Base-by-base conservation (phyloP, 53 echinoderm and acorn worm genomes). In the Actinopyga echinites region DNA sequence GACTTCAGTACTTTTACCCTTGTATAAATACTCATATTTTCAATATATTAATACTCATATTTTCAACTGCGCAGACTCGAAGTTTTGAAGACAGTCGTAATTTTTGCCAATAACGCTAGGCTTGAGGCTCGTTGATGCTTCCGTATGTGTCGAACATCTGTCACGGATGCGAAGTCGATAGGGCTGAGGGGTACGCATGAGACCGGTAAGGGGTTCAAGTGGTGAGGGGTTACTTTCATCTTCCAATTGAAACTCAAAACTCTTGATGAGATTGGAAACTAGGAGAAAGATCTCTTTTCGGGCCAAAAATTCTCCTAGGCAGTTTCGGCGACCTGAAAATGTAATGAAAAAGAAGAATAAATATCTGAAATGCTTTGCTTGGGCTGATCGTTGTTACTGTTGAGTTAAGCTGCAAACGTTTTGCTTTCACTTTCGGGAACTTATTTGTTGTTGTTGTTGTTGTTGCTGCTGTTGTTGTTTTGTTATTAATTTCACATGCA, bases 261-360 rank as follows among this genome's bases (percentile, higher is more conserved):
- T 73, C 22, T 92, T 89, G 4, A 92, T 12, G 86, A 91, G 65
- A 52, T 89, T 91, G 54, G 87, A 66, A 59, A 94, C 85, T 45
- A 94, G 85, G 17, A 94, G 59, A 60, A 94, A 94, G 2, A 91
- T 33, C 71, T 94, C 89, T 80, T 83, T 84, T 30, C 65, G 67
- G 38, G 89, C 93, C n/a, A 93, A 45, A 11, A 60, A 53, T 66
- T 94, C 94, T 11, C 94, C 94, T 0, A 84, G 69, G 62, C 94
- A 94, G 59, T 82, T 89, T 21, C 94, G 86, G 32, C 91, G 68
- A 24, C 93, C 93, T 93, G 30, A 20, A 40, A 40, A 13, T 62
- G 9, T n/a, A 82, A 64, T 29, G 23, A 22, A 54, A 52, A 24
- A 5, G n/a, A 75, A n/a, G 55, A 2, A n/a, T n/a, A n/a, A n/a